phyloP scores from a whole-genome alignment of 2,113 vertebrate genomes.

The Rhizomys pruinosus region DNA sequence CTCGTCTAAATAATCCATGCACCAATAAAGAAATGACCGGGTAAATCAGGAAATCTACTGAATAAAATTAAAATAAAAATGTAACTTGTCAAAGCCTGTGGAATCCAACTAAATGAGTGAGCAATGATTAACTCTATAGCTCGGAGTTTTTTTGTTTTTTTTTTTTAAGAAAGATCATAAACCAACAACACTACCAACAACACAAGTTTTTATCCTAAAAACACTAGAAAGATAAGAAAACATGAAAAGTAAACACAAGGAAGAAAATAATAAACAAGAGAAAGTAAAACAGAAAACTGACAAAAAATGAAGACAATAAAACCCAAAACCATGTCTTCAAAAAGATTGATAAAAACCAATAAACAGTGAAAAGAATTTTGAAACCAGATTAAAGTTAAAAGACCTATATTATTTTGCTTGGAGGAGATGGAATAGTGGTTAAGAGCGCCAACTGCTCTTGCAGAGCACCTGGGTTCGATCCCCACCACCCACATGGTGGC shows the following conservation, averaged over 20 bases:
- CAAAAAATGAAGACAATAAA: too few relatives aligned
- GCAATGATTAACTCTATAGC: background rate
- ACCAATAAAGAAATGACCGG: constrained; percentile 6
- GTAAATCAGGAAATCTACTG: constrained; percentile 32
- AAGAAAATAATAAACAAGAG: constrained; percentile 30
- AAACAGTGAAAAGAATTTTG: too few relatives aligned
- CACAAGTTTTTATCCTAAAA: background rate
- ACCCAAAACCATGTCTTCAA: too few relatives aligned
- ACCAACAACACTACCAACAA: too few relatives aligned
- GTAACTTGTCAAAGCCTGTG: background rate
- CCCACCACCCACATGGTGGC: too few relatives aligned
- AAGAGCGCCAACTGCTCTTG: too few relatives aligned
- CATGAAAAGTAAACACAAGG: constrained; percentile 1
- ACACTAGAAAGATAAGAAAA: constrained; percentile 6
- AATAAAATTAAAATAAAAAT: constrained; percentile 42
- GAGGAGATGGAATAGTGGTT: too few relatives aligned
- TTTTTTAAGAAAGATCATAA: constrained; percentile 17
- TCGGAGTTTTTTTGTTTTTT: background rate
- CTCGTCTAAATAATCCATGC: background rate
- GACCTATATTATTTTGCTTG: too few relatives aligned
- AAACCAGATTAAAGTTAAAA: too few relatives aligned
- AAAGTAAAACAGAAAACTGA: constrained; percentile 47
- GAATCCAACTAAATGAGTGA: background rate
- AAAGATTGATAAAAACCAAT: too few relatives aligned
- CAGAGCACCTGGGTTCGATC: too few relatives aligned